phyloP scores from a whole-genome alignment of 1,140 invertebrate species.

The Mizuhopecten yessoensis region DNA sequence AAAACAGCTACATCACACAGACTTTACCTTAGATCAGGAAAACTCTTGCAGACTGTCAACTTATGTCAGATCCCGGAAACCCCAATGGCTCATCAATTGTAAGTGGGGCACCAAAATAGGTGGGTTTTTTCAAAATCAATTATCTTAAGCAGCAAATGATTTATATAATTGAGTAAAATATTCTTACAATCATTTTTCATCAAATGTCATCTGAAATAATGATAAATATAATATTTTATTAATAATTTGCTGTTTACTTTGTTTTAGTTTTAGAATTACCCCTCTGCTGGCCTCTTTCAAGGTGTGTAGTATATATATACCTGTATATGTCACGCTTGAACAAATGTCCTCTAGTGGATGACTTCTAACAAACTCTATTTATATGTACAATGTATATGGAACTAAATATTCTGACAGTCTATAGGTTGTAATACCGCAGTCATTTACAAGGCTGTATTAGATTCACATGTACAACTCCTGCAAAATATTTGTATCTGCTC shows the following conservation, averaged over 20 bases:
- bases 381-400: not conserved
- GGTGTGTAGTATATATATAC: not conserved
- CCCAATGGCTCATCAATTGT: not conserved
- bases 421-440: too few relatives aligned
- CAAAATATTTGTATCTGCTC: too few relatives aligned
- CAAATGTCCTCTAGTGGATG: slow-evolving; percentile 2
- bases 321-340: slow-evolving; percentile 5
- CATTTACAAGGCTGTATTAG: too few relatives aligned
- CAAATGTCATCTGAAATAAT: too few relatives aligned
- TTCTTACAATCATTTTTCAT: too few relatives aligned
- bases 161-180: too few relatives aligned
- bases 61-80: slow-evolving; percentile 25
- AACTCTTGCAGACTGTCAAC: not conserved
- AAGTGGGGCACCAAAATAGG: not conserved
- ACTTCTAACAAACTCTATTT: not conserved
- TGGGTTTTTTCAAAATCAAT: not conserved
- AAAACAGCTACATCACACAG: not conserved
- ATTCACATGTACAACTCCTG: too few relatives aligned
- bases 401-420: too few relatives aligned
- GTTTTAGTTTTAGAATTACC: not conserved
- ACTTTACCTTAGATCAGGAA: slow-evolving; percentile 2
- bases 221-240: too few relatives aligned
- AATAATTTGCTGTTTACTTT: not conserved
- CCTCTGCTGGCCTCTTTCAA: not conserved
- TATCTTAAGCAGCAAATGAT: not conserved